Evolutionary conservation across 2,888 invertebrate genomes (phyloP).

Genomic region (Himalopsyche anomala): DNA sequence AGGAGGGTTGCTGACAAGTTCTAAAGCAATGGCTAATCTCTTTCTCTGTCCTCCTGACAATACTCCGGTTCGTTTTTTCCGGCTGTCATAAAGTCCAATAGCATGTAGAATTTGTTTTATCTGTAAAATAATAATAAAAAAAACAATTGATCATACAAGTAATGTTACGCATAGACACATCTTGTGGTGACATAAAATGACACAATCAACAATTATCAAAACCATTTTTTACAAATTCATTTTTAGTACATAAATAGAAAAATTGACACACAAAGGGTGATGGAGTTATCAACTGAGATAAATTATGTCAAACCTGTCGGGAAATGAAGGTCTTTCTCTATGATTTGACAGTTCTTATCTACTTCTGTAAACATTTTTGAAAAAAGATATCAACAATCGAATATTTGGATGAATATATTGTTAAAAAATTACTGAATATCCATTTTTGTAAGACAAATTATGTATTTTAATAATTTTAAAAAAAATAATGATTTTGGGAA

Average conservation of each 20-base stretch:
- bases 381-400: no score
- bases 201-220: background rate
- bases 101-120: slow-evolving; percentile 61
- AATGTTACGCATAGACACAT: background rate
- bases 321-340: no score
- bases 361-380: no score
- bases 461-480: no score
- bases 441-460: no score
- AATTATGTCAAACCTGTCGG: background rate
- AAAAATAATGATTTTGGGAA: no score
- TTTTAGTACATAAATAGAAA: background rate
- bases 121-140: slow-evolving; percentile 52
- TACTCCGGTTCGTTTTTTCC: slow-evolving; percentile 81
- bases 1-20: slow-evolving; percentile 93
- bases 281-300: background rate
- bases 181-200: background rate
- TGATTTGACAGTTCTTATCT: no score
- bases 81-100: slow-evolving; percentile 65
- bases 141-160: background rate
- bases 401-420: no score
- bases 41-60: slow-evolving; percentile 95
- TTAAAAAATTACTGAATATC: no score
- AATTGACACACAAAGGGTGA: background rate
- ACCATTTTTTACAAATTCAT: background rate
- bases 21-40: slow-evolving; percentile 91